These are phyloP conservation scores for Aphelinus certus DNA, from an alignment of 1,140 invertebrate species.

Conservation along the genomic window DNA sequence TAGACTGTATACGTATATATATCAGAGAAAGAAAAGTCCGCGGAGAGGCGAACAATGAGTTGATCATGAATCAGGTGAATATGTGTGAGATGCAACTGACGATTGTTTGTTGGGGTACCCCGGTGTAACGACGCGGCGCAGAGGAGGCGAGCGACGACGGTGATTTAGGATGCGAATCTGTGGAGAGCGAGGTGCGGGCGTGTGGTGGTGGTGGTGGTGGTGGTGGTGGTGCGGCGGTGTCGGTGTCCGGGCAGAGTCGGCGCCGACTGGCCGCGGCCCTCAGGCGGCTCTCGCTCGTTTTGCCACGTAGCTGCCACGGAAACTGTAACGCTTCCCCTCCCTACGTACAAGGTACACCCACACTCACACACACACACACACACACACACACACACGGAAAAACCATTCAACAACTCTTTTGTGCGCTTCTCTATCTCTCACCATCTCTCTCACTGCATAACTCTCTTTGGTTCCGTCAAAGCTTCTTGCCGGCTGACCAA, in stretches of 20 bases:
- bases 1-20: too few species aligned
- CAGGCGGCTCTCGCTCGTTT: constrained; percentile 73
- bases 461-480: too few species aligned
- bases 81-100: constrained; percentile 15
- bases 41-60: background rate
- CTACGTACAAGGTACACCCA: constrained; percentile 73
- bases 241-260: background rate
- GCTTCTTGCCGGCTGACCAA: too few species aligned
- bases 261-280: constrained; percentile 67
- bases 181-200: constrained; percentile 60
- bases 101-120: constrained; percentile 2
- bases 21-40: background rate
- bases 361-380: background rate
- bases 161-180: constrained; percentile 63
- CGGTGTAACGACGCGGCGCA: background rate
- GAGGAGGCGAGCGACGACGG: constrained; percentile 65
- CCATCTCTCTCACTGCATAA: too few species aligned
- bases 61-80: background rate
- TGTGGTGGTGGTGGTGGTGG: constrained; percentile 63
- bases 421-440: too few species aligned
- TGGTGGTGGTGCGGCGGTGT: background rate
- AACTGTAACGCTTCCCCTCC: constrained; percentile 76
- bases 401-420: too few species aligned
- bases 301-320: constrained; percentile 76
- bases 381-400: too few species aligned